Base-by-base conservation (phyloP, 2,113 vertebrate species). In the Limnothrissa miodon region DNA sequence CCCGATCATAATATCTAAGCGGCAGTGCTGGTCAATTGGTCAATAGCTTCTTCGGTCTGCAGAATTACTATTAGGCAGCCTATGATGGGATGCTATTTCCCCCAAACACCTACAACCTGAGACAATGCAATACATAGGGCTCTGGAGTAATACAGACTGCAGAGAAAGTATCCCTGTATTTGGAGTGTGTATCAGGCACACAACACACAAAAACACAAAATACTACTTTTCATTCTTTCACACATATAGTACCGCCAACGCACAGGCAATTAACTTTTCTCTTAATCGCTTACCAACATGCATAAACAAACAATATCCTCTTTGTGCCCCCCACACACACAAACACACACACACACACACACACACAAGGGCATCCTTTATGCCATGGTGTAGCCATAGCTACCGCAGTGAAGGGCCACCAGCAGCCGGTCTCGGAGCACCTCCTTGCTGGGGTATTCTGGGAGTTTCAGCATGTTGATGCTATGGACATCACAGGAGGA, bases 381-480 rank as follows among this genome's bases (percentile, higher is more conserved):
- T 1, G 97, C 98, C 98, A 99, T 99, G 80, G 98, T 99, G 91
- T 99, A 99, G 17, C 98, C 98, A 5, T 99, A 99, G 91, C 97
- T 99, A 91, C 98, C 98, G 93, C 98, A 99, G 87, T 99, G 97
- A 85, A 99, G 92, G 1, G 98, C 98, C 45, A 99, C 97, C 81
- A 99, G 96, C 90, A 99, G 96, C 25, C 98, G 94, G 93, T 99
- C 97, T 89, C 95, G 96, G 62, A 99, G 95, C 87, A 97, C 94
- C 89, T 98, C 98, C 91, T 96, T 95, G 92, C 93, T 96, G 48
- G 98, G 98, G 70, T 99, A 99, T 93, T 99, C 98, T 86, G 98
- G 98, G 90, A 99, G 95, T 92, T 99, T 99, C 89, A 99, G 96
- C 98, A 99, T 99, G 94, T 99, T 99, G 95, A 99, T 99, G 88